phyloP scores from a whole-genome alignment of 1,140 invertebrate species.

The Pseudoatta argentina region DNA sequence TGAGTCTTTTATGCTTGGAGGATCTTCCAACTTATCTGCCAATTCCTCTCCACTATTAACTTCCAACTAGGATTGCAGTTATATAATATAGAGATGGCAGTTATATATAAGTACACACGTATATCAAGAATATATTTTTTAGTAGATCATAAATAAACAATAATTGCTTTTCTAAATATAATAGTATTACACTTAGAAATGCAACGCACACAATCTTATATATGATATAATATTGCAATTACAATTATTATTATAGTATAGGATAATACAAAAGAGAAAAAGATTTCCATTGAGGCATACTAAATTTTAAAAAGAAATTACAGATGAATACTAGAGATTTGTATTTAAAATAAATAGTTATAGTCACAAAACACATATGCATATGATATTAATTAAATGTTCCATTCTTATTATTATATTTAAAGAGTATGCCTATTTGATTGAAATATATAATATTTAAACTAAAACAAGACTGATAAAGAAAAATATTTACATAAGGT shows the following conservation, averaged over 20 bases:
- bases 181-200: not conserved
- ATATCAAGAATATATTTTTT: constrained; percentile 32
- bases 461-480: constrained; percentile 14
- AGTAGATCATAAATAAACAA: constrained; percentile 7
- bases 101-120: constrained; percentile 12
- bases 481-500: constrained; percentile 36
- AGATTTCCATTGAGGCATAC: constrained; percentile 7
- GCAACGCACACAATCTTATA: not conserved
- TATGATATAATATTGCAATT: not conserved
- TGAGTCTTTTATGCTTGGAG: constrained; percentile 82
- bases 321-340: constrained; percentile 9
- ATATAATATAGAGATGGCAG: constrained; percentile 66
- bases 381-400: not conserved
- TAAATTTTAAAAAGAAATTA: constrained; percentile 3
- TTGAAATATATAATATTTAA: constrained; percentile 19
- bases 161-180: not conserved
- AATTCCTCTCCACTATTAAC: constrained; percentile 84
- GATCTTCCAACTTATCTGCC: constrained; percentile 84
- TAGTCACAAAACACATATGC: not conserved
- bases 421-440: not conserved
- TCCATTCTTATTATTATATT: constrained; percentile 6
- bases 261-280: not conserved
- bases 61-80: constrained; percentile 81
- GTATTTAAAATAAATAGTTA: not conserved
- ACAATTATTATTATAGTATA: constrained; percentile 10